phyloP scores from a whole-genome alignment of 2,113 vertebrate species.

The Hyla sarda region DNA sequence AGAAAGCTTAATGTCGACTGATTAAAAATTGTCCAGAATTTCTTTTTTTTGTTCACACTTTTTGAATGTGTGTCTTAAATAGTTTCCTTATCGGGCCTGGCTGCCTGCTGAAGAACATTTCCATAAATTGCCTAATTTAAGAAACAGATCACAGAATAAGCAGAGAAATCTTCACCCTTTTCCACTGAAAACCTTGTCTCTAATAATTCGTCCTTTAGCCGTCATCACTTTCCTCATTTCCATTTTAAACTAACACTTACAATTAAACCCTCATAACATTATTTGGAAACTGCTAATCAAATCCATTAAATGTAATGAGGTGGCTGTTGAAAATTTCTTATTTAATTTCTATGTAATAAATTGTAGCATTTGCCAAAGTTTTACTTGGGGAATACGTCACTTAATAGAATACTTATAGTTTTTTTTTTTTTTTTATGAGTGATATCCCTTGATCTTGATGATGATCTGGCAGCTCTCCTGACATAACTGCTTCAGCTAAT shows the following conservation, averaged over 20 bases:
- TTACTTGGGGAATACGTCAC: slow-evolving; percentile 16
- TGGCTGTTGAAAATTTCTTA: slow-evolving; percentile 14
- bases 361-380: neutral
- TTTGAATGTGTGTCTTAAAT: neutral
- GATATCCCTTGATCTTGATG: neutral
- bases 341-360: slow-evolving; percentile 35
- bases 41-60: neutral
- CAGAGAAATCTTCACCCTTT: neutral
- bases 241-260: slow-evolving; percentile 44
- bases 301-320: slow-evolving; percentile 46
- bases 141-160: neutral
- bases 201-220: slow-evolving; percentile 13
- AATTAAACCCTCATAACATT: slow-evolving; percentile 36
- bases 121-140: slow-evolving; percentile 10
- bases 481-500: too few relatives aligned
- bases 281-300: slow-evolving; percentile 43
- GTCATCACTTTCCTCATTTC: slow-evolving; percentile 38
- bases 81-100: neutral
- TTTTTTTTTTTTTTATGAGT: neutral
- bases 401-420: neutral
- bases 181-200: neutral
- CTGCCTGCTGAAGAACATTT: neutral
- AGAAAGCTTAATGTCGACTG: neutral
- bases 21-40: neutral
- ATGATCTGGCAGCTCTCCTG: too few relatives aligned